phyloP scores from a whole-genome alignment of 2,797 vertebrate species.

The Sciurus carolinensis region DNA sequence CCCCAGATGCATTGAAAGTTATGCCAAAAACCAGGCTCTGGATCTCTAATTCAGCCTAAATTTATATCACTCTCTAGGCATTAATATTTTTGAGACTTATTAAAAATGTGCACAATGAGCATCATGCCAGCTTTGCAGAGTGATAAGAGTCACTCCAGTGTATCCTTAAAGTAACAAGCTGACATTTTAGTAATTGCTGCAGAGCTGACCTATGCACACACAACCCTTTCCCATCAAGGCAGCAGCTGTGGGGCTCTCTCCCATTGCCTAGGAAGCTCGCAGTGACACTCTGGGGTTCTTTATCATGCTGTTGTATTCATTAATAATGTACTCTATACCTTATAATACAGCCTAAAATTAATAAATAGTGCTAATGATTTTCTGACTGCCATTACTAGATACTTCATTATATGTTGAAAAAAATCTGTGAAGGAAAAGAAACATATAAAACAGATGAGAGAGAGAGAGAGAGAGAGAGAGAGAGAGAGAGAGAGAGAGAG shows the following conservation, averaged over 20 bases:
- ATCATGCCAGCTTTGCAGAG: background rate
- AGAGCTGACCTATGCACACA: background rate
- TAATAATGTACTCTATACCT: background rate
- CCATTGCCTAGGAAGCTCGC: too few relatives aligned
- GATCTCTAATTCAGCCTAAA: background rate
- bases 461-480: background rate
- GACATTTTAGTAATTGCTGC: background rate
- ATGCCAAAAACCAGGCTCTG: background rate
- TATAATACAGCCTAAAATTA: background rate
- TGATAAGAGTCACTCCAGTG: background rate
- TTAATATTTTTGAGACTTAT: slow-evolving; percentile 31
- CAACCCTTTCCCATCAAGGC: background rate
- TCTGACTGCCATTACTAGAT: background rate
- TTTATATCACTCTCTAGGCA: background rate
- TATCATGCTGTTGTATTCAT: too few relatives aligned
- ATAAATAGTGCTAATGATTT: background rate
- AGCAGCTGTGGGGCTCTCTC: too few relatives aligned
- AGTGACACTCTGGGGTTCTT: background rate
- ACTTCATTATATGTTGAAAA: background rate
- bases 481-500: background rate
- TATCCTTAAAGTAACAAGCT: background rate
- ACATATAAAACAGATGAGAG: background rate
- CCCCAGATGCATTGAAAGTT: background rate
- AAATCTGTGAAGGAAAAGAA: background rate
- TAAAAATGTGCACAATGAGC: background rate